Base-by-base conservation (phyloP, 1,140 invertebrate species). In the Chrysopa pallens region DNA sequence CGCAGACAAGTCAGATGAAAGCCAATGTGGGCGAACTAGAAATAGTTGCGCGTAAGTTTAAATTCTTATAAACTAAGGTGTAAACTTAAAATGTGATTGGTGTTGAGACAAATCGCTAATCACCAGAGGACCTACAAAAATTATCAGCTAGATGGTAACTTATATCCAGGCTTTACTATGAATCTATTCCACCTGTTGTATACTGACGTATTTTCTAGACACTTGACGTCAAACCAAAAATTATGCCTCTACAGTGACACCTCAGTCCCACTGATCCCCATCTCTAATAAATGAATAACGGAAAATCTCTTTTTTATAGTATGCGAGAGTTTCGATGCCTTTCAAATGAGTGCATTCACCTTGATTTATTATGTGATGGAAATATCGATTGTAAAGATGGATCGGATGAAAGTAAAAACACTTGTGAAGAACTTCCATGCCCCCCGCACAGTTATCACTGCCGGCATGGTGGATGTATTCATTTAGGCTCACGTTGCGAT, bases 381-480 rank as follows among this genome's bases (percentile, higher is more conserved):
- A 57, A 60, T 2, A 50, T 59, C 11, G 67, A 81, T 38, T 81
- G 78, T 46, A 57, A 59, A 0, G 76, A 80, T 51, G 64, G 58
- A 29, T 74, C 70, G 4, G 78, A 80, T 53, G 78, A 80, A 61
- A 70, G 57, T 57, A 48, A 58, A n/a, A 3, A 3, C 0, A 54
- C 56, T 12, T 62, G 60, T 41, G 40, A 55, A 6, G 50, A 56
- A 14, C 48, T 59, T 7, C 46, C 40, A 3, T 70, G 68, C 44
- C 57, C 59, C 6, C 23, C 40, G 0, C 53, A 52, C 40, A 52
- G 58, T 2, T 70, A 67, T 54, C 61, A 60, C 6, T 72, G 69
- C 46, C 42, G 51, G 12, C 67, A 69, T 46, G 69, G 72, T n/a
- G 66, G 59, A 5, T 71, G 69, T 42, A 49, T 71, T 13, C 54